A percentile compares a stretch with the other conserved stretches of the same genome.
phyloP scores from a whole-genome alignment of 2,888 invertebrate species.

The Ormyrus thymus region DNA sequence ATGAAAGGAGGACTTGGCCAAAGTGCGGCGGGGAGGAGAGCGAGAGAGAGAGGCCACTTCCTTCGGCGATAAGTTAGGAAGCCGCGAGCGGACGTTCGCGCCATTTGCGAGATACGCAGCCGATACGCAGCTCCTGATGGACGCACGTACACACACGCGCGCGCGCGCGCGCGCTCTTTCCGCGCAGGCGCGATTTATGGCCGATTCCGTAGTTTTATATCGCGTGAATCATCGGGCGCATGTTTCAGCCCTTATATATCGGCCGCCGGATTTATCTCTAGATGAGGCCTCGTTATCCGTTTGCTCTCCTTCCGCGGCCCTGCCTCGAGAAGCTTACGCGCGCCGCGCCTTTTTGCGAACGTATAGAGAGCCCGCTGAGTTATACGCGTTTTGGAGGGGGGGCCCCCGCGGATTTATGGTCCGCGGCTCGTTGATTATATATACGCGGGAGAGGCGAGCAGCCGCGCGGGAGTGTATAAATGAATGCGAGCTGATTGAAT shows the following conservation, averaged over 20 bases:
- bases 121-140: conserved; percentile 50
- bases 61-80: conserved; percentile 72
- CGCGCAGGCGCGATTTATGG: conserved; percentile 26
- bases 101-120: conserved; percentile 70
- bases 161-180: neutral
- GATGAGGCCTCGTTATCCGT: conserved; percentile 48
- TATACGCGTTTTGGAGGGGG: too few relatives aligned
- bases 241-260: conserved; percentile 32
- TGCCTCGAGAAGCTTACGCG: neutral
- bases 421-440: too few relatives aligned
- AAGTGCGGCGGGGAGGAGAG: conserved; percentile 36
- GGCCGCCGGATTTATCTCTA: conserved; percentile 47
- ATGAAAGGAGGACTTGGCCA: conserved; percentile 14
- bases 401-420: too few relatives aligned
- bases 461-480: too few relatives aligned
- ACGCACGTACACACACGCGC: neutral
- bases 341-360: too few relatives aligned
- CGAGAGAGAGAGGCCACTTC: conserved; percentile 66
- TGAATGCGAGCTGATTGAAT: too few relatives aligned
- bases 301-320: neutral
- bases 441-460: too few relatives aligned
- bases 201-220: conserved; percentile 41
- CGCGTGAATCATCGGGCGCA: conserved; percentile 46
- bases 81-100: conserved; percentile 72
- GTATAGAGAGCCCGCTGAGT: too few relatives aligned